Conservation (phyloP, 64 coral and sea anemone genomes). For the Pocillopora verrucosa region DNA sequence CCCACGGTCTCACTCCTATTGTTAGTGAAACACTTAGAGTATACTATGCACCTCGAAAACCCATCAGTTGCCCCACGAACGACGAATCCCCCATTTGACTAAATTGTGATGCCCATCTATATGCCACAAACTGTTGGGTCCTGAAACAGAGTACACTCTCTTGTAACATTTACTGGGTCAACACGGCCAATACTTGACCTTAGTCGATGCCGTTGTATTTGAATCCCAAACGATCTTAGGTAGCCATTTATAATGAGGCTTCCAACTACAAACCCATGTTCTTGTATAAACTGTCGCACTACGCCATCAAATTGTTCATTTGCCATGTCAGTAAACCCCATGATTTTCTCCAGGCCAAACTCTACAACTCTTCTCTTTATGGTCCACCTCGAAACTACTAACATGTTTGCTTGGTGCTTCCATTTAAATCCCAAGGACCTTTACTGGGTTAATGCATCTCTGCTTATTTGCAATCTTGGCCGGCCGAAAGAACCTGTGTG, state of each 20-base stretch:
- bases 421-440: constrained; percentile 10
- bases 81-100: constrained; percentile 48
- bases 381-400: constrained; percentile 67
- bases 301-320: constrained; percentile 27
- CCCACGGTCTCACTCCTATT: neutral
- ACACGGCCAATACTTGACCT: constrained; percentile 45
- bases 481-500: constrained; percentile 6
- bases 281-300: constrained; percentile 33
- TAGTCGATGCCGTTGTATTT: constrained; percentile 45
- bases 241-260: constrained; percentile 47
- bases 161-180: constrained; percentile 40
- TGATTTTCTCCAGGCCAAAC: constrained; percentile 45
- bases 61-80: constrained; percentile 47
- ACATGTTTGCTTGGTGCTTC: constrained; percentile 59
- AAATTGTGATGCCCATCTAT: constrained; percentile 47
- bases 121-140: constrained; percentile 42
- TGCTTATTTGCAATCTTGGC: neutral
- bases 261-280: constrained; percentile 49
- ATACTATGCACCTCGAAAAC: constrained; percentile 24
- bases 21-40: neutral
- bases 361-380: constrained; percentile 47
- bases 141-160: neutral
- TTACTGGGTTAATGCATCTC: constrained; percentile 2
- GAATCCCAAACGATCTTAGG: constrained; percentile 46
- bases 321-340: constrained; percentile 35